Percentiles rank a stretch among this genome's conserved stretches.
Conservation (phyloP, 2,888 invertebrate genomes). For the Anthophora plumipes region DNA sequence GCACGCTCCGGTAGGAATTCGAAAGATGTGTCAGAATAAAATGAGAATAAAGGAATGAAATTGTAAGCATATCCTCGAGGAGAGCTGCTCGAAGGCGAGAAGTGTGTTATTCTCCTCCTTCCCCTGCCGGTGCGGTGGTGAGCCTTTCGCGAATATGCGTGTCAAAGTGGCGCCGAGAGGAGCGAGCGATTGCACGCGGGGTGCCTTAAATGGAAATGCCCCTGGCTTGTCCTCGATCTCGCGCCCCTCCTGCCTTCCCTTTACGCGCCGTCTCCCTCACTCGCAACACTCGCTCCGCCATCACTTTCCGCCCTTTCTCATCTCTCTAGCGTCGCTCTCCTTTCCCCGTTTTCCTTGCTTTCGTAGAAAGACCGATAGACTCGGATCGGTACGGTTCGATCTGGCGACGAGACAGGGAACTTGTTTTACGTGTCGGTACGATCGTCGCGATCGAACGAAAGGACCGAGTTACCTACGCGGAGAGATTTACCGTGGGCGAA, state of each 20-base stretch:
- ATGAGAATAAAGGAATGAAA: neutral
- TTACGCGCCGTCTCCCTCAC: neutral
- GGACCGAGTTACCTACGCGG: too few relatives aligned
- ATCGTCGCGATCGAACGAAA: too few relatives aligned
- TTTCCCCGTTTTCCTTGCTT: neutral
- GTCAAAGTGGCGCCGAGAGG: slow-evolving; percentile 53
- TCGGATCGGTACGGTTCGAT: too few relatives aligned
- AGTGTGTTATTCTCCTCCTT: too few relatives aligned
- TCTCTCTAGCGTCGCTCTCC: neutral
- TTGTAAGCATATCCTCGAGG: too few relatives aligned
- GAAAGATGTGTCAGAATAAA: neutral
- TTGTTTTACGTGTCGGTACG: too few relatives aligned
- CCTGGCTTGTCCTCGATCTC: slow-evolving; percentile 65
- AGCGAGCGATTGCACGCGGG: slow-evolving; percentile 48
- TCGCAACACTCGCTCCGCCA: too few relatives aligned
- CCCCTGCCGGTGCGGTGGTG: slow-evolving; percentile 11
- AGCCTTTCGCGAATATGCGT: slow-evolving; percentile 48
- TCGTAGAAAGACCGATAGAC: too few relatives aligned
- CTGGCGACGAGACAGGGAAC: too few relatives aligned
- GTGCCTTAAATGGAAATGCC: slow-evolving; percentile 71
- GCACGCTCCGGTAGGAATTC: neutral
- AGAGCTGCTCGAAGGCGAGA: too few relatives aligned
- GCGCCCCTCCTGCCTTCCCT: slow-evolving; percentile 41
- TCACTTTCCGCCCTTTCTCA: neutral
- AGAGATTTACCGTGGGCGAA: too few relatives aligned